Conservation (phyloP, 1,140 invertebrate species). For the Xylocopa sonorina region DNA sequence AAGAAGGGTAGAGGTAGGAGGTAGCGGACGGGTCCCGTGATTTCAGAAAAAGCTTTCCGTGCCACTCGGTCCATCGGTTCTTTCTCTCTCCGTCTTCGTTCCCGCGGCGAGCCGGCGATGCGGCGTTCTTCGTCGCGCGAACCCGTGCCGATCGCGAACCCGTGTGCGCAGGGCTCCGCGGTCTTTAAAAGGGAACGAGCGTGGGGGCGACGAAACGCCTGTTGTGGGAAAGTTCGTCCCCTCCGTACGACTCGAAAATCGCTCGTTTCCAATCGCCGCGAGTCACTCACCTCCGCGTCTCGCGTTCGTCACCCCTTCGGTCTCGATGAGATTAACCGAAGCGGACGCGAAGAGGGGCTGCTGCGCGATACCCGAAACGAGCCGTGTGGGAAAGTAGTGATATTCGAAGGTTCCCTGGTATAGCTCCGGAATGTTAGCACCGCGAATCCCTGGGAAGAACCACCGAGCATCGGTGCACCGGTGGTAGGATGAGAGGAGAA, state of each 20-base stretch:
- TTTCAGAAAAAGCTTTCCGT: slow-evolving; percentile 72
- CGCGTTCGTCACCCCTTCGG: background rate
- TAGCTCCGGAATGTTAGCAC: slow-evolving; percentile 67
- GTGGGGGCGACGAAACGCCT: slow-evolving; percentile 54
- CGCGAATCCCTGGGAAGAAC: slow-evolving; percentile 66
- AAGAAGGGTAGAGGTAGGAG: slow-evolving; percentile 34
- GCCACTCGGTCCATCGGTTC: slow-evolving; percentile 61
- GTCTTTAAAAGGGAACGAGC: slow-evolving; percentile 66
- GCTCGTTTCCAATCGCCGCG: background rate
- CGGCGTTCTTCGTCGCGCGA: slow-evolving; percentile 12
- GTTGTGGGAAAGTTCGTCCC: slow-evolving; percentile 58
- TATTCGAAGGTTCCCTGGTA: slow-evolving; percentile 56
- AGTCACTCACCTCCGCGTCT: background rate
- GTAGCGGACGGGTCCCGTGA: slow-evolving; percentile 66
- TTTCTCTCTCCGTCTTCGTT: slow-evolving; percentile 54
- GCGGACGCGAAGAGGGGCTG: background rate
- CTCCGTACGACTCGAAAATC: slow-evolving; percentile 5
- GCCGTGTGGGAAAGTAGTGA: slow-evolving; percentile 75
- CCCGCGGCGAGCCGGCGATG: slow-evolving; percentile 40
- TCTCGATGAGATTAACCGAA: background rate
- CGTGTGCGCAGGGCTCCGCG: too few species aligned
- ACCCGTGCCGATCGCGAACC: too few species aligned
- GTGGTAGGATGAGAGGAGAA: slow-evolving; percentile 35
- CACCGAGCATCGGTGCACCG: slow-evolving; percentile 52
- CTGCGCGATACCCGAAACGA: slow-evolving; percentile 64